Conservation (phyloP, 2,113 vertebrate genomes). For the Paramisgurnus dabryanus region DNA sequence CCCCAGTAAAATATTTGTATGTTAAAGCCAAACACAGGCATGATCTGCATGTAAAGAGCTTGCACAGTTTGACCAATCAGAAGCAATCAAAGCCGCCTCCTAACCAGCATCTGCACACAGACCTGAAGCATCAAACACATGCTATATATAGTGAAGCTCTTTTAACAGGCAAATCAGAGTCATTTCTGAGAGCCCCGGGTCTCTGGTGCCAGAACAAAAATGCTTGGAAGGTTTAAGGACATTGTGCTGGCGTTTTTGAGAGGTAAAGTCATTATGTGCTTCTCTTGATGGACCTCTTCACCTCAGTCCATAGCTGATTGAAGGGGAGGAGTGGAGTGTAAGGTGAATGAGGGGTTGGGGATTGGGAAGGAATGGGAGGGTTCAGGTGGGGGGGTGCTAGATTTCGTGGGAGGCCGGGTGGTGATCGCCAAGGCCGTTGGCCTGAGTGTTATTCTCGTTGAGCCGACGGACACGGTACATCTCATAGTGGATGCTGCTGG, state of each 20-base stretch:
- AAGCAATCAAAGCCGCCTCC: background rate
- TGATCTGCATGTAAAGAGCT: constrained; percentile 8
- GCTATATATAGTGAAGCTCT: constrained; percentile 18
- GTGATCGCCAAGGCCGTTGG: constrained; percentile 83
- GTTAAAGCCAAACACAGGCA: background rate
- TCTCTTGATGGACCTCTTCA: constrained; percentile 17
- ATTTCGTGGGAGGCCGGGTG: constrained; percentile 86
- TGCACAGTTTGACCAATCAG: constrained; percentile 17
- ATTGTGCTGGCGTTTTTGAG: background rate
- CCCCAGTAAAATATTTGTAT: background rate
- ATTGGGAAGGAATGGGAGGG: background rate
- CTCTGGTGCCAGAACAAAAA: background rate
- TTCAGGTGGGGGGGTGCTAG: constrained; percentile 67
- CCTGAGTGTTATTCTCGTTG: constrained; percentile 85
- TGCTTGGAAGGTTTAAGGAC: background rate
- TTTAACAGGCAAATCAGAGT: background rate
- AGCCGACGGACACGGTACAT: constrained; percentile 94
- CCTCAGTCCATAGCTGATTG: constrained; percentile 15
- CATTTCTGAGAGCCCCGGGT: background rate
- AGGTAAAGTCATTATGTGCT: constrained; percentile 28
- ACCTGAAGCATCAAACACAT: constrained; percentile 24
- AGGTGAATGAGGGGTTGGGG: constrained; percentile 40
- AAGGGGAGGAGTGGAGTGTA: background rate
- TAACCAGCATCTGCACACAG: background rate
- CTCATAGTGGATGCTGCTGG: constrained; percentile 98